A percentile compares a stretch with the other conserved stretches of the same genome.
These are phyloP conservation scores for Noctua janthe DNA, from an alignment of 2,888 invertebrate genomes.

Conservation along the genomic window DNA sequence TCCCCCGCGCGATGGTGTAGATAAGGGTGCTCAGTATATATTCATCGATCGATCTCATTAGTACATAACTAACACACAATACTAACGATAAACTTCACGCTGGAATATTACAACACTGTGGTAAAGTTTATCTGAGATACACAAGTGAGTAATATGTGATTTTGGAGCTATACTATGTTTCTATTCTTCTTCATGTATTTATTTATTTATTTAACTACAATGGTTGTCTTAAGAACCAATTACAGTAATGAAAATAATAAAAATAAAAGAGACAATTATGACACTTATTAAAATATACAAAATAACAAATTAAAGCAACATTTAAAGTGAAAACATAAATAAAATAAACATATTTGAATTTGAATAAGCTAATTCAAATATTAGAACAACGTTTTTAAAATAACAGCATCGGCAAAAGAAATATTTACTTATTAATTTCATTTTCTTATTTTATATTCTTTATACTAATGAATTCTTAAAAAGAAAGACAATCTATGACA, in stretches of 20 bases:
- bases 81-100: background rate
- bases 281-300: too few species aligned
- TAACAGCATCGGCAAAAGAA: background rate
- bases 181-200: background rate
- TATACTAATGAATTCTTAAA: background rate
- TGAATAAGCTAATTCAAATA: background rate
- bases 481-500: background rate
- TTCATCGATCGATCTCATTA: conserved; percentile 35
- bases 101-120: conserved; percentile 1
- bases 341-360: too few species aligned
- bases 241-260: too few species aligned
- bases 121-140: background rate
- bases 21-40: conserved; percentile 43
- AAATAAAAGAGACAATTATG: too few species aligned
- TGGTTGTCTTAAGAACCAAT: too few species aligned
- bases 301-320: too few species aligned
- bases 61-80: conserved; percentile 1
- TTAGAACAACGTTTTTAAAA: background rate
- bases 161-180: background rate
- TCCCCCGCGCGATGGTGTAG: background rate
- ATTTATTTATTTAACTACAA: too few species aligned
- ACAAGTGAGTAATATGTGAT: conserved; percentile 41
- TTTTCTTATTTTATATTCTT: background rate
- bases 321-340: too few species aligned
- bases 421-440: background rate